Percentiles rank a stretch among this genome's conserved stretches.
phyloP scores from a whole-genome alignment of 2,888 invertebrate species.

The Brachycybe producta region DNA sequence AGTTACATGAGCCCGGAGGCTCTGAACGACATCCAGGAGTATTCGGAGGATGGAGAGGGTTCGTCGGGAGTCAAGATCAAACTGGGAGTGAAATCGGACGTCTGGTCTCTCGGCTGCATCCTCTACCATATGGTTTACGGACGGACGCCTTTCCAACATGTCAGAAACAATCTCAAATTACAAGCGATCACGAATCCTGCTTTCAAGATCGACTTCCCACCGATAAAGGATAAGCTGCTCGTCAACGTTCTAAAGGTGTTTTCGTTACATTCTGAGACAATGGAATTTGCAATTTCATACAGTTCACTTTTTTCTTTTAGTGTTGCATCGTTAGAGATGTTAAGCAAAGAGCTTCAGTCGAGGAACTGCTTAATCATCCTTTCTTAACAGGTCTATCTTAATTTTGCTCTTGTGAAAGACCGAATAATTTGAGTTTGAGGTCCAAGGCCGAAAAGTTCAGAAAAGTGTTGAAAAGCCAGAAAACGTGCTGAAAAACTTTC shows the following conservation, averaged over 20 bases:
- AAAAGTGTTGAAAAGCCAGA: too few species aligned
- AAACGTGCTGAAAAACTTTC: too few species aligned
- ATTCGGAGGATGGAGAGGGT: conserved; percentile 9
- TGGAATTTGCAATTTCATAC: not conserved
- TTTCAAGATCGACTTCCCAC: conserved; percentile 58
- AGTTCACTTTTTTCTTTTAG: conserved; percentile 26
- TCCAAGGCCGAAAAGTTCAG: too few species aligned
- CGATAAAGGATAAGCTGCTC: conserved; percentile 36
- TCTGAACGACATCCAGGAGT: conserved; percentile 33
- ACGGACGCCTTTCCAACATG: conserved; percentile 77
- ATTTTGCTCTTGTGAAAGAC: not conserved
- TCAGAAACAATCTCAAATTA: conserved; percentile 57
- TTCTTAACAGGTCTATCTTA: conserved; percentile 33
- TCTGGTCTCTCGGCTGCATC: conserved; percentile 96
- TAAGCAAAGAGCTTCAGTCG: conserved; percentile 56
- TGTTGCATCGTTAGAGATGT: conserved; percentile 61
- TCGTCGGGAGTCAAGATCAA: conserved; percentile 37
- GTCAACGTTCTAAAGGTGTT: conserved; percentile 44
- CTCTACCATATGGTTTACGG: conserved; percentile 84
- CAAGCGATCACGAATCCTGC: conserved; percentile 61
- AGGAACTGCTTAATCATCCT: conserved; percentile 49
- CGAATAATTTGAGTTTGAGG: not conserved
- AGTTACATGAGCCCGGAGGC: conserved; percentile 97
- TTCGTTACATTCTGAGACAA: not conserved
- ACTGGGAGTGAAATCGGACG: conserved; percentile 84